Evolutionary conservation across 1,140 invertebrate genomes (phyloP).

Genomic region (Scaptomyza pallida): DNA sequence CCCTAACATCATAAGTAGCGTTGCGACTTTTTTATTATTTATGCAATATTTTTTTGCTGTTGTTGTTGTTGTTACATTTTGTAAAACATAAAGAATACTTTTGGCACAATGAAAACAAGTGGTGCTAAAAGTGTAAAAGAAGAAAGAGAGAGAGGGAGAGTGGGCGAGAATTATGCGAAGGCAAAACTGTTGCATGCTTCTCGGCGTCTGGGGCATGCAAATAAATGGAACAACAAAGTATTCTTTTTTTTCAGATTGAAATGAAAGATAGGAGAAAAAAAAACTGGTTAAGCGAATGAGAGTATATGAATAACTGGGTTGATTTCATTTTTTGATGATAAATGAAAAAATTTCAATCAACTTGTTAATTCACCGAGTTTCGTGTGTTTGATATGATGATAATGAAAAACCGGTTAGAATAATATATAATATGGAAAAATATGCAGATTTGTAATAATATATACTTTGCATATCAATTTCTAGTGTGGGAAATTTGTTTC

Average conservation of each 20-base stretch:
- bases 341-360: constrained; percentile 61
- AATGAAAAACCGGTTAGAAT: constrained; percentile 27
- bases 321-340: constrained; percentile 16
- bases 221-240: constrained; percentile 2
- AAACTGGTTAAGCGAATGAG: constrained; percentile 48
- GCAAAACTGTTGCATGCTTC: constrained; percentile 66
- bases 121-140: constrained; percentile 1
- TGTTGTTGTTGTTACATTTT: constrained; percentile 9
- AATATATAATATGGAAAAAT: not conserved
- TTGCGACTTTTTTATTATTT: constrained; percentile 15
- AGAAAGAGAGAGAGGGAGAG: not conserved
- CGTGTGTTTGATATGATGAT: constrained; percentile 17
- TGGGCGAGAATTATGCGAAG: constrained; percentile 7
- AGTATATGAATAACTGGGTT: constrained; percentile 17
- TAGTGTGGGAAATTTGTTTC: not conserved
- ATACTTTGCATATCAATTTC: not conserved
- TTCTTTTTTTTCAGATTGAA: constrained; percentile 23
- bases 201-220: constrained; percentile 4
- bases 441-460: not conserved
- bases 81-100: constrained; percentile 29
- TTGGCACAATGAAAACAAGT: constrained; percentile 38
- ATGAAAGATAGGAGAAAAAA: constrained; percentile 7
- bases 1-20: not conserved
- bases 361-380: constrained; percentile 41
- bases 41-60: constrained; percentile 11